Conservation (phyloP, 2,113 vertebrate species). For the Pipra filicauda region DNA sequence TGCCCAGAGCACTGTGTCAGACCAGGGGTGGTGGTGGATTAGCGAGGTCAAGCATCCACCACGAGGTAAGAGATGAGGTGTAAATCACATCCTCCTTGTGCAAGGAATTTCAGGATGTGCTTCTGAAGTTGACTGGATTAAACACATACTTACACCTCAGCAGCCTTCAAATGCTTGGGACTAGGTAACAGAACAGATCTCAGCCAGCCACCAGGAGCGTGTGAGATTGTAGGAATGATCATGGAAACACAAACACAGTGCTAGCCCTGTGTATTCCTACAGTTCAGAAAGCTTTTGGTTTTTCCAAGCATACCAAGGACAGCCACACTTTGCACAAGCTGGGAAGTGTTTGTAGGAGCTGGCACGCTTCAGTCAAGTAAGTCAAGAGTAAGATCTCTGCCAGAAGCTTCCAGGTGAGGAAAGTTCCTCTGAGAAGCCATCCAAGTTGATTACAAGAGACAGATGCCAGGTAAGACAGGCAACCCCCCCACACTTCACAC, state of each 20-base stretch:
- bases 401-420: background rate
- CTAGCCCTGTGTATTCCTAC: background rate
- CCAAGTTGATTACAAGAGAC: background rate
- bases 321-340: background rate
- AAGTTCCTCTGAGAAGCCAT: background rate
- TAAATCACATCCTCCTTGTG: background rate
- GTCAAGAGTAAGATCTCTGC: background rate
- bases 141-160: background rate
- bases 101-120: background rate
- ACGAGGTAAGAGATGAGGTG: fast-evolving
- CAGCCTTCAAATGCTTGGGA: background rate
- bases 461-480: background rate
- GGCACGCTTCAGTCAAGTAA: background rate
- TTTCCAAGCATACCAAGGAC: background rate
- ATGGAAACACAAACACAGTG: background rate
- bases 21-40: background rate
- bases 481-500: background rate
- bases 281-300: background rate
- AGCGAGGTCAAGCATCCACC: background rate
- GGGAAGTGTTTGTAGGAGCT: background rate
- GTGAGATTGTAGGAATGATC: background rate
- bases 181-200: background rate
- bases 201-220: background rate
- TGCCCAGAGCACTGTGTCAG: background rate
- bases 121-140: background rate